Percentiles rank a stretch among this genome's conserved stretches.
Evolutionary conservation across 2,888 invertebrate genomes (phyloP).

Genomic region (Philonicus albiceps): DNA sequence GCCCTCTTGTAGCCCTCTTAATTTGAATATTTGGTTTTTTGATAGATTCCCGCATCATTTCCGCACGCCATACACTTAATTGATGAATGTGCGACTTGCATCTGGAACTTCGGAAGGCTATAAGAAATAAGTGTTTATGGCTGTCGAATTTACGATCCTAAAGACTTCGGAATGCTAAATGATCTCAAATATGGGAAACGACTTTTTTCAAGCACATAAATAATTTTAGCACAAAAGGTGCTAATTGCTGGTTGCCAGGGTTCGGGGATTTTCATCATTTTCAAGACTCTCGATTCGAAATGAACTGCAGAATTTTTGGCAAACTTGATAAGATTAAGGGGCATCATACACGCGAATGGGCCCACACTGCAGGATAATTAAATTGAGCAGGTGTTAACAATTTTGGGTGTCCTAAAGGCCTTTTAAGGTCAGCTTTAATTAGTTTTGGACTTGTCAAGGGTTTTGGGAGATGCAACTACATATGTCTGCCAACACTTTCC

Average conservation of each 20-base stretch:
- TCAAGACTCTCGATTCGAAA: not conserved
- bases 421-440: not conserved
- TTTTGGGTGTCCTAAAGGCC: not conserved
- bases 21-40: slow-evolving; percentile 20
- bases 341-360: not conserved
- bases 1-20: not conserved
- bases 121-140: slow-evolving; percentile 19
- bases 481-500: not conserved
- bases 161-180: not conserved
- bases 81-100: not conserved
- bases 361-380: not conserved
- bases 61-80: not conserved
- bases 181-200: not conserved
- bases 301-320: not conserved
- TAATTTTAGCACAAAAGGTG: slow-evolving; percentile 17
- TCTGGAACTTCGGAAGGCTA: not conserved
- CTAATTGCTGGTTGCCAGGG: not conserved
- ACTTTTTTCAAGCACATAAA: not conserved
- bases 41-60: not conserved
- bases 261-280: not conserved
- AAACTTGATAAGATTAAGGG: not conserved
- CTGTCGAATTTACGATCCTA: not conserved
- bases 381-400: not conserved
- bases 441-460: not conserved
- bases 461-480: not conserved